These are phyloP conservation scores for Rhorus exstirpatorius DNA, from an alignment of 2,888 invertebrate genomes.

Conservation along the genomic window DNA sequence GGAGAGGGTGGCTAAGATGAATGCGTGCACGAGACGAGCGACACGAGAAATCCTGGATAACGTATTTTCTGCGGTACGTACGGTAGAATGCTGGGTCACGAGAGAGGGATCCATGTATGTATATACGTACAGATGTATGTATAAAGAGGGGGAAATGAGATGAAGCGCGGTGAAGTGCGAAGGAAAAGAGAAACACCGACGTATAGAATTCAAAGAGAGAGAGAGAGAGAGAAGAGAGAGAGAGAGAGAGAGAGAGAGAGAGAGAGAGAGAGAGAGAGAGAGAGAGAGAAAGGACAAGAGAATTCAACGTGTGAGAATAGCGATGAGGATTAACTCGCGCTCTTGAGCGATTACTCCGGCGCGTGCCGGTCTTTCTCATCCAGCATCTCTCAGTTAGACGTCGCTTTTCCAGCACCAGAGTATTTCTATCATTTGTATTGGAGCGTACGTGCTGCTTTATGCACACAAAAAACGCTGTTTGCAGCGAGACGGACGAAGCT, in stretches of 20 bases:
- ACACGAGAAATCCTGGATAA: conserved; percentile 76
- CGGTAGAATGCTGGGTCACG: conserved; percentile 52
- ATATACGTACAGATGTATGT: background rate
- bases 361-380: conserved; percentile 75
- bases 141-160: background rate
- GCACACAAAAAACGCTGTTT: conserved; percentile 9
- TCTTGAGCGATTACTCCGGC: conserved; percentile 79
- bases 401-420: conserved; percentile 68
- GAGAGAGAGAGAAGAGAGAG: conserved; percentile 4
- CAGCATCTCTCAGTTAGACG: conserved; percentile 65
- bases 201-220: conserved; percentile 11
- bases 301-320: conserved; percentile 54
- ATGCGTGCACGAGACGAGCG: conserved; percentile 72
- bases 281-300: background rate
- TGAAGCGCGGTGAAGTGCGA: conserved; percentile 50
- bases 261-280: conserved; percentile 17
- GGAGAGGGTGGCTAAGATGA: conserved; percentile 67
- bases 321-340: conserved; percentile 74
- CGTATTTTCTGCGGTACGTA: conserved; percentile 73
- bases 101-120: conserved; percentile 31
- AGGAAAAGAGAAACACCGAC: conserved; percentile 39
- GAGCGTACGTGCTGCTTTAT: conserved; percentile 42
- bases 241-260: conserved; percentile 5
- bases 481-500: background rate
- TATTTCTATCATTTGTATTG: conserved; percentile 66